Evolutionary conservation across 2,797 vertebrate species (phyloP), one percentile per base, ranked within the genome.

Genomic region (Tenualosa thibaudeaui): DNA sequence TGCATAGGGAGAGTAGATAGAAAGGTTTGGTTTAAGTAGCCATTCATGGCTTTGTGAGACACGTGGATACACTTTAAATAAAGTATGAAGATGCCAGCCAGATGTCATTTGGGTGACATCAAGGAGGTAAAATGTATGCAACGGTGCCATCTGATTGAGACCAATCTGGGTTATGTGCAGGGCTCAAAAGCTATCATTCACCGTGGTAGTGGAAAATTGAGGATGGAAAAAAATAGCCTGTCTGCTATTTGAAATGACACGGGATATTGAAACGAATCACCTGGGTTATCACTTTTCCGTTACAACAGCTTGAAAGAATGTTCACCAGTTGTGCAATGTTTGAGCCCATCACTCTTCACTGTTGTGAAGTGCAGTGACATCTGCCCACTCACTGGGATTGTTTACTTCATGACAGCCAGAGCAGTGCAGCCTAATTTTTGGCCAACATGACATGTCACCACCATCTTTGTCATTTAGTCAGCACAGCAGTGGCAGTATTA

Each of bases 201-300:
- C 19, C 22, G 65, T 71, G 65, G 10, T 12, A 31, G 65, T 71
- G 65, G 26, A 40, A 31, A 17, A 15, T 10, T 4, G 65, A 71
- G 12, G 54, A 22, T 56, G 65, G 8, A 10, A 40, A 17, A 71
- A 62, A 24, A 62, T 62, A 15, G 26, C 15, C 65, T 31, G 31
- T 31, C 31, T 71, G 26, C 31, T 31, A 4, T 71, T 26, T 71
- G 26, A 71, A 13, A 71, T 71, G 26, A 71, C 65, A 37, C 31
- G 37, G 65, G 65, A 71, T 40, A 71, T 71, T 37, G 31, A 71
- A 71, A 71, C 10, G 12, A 13, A 68, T 71, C 26, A 31, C 10
- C 13, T 17, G 40, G 68, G 68, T 78, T 46, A 46, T 78, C 71
- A 78, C 71, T 43, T 78, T 31, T 78, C 71, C 37, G 46, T 78